Evolutionary conservation across 2,113 vertebrate species (phyloP), one percentile per base, ranked within the genome.

Genomic region (Brachyhypopomus occidentalis): DNA sequence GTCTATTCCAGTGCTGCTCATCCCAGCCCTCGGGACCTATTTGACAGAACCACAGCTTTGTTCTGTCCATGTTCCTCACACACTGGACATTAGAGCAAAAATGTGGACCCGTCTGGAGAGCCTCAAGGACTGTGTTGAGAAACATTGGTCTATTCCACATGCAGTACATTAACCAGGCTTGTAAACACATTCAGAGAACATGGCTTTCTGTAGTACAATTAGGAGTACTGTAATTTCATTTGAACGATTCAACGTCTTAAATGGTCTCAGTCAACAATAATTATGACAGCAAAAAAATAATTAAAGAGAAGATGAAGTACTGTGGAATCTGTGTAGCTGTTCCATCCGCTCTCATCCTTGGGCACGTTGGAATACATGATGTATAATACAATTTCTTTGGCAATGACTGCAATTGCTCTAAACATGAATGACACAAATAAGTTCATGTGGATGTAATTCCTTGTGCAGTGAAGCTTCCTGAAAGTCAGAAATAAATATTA

Each of bases 361-460:
- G 96, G 96, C 2, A 86, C 90, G 87, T 92, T 93, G 59, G 92
- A 92, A 48, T 95, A 95, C 76, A 90, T 94, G 17, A 91, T 84
- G 56, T 93, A 52, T 9, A 94, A 55, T 1, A 96, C 69, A 0
- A 91, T 84, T 27, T 98, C 96, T 86, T 97, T 98, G 1, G 94
- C 91, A 22, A 98, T 94, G 71, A 98, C 90, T 0, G 93, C 94
- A 56, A 87, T 41, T 0, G 96, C 96, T 85, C 94, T 93, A 84
- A 99, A 81, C 85, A 98, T 97, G 87, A 98, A 99, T 0, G 98
- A 97, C 45, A 94, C 92, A 84, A 99, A 99, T 84, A 99, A 84
- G 87, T 99, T 98, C 94, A 99, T 97, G 87, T 99, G 98, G 90
- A 99, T 98, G 90, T 96, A 98, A 85, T 98, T 98, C 82, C 97